Conservation (phyloP, 2,797 vertebrate species). For the Sebastiscus tertius region DNA sequence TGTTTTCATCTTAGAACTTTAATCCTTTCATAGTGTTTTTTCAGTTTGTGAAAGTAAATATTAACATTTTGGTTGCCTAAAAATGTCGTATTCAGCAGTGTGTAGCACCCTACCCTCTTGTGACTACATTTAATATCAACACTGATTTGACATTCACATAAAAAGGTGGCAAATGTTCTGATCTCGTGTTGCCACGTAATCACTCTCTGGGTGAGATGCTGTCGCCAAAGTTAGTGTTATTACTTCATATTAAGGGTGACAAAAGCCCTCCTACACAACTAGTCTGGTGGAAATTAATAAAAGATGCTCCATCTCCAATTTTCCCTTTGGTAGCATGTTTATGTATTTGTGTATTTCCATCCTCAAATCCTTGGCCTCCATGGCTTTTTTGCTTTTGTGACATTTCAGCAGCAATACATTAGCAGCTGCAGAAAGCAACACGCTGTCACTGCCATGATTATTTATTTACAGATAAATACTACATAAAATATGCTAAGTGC, state of each 20-base stretch:
- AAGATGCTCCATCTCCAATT: neutral
- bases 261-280: neutral
- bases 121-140: no score
- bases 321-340: neutral
- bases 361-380: neutral
- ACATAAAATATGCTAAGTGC: neutral
- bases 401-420: neutral
- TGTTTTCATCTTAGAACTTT: no score
- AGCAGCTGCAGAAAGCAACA: neutral
- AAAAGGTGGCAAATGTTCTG: no score
- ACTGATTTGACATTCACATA: no score
- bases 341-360: neutral
- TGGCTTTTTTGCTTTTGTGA: neutral
- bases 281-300: slow-evolving; percentile 12
- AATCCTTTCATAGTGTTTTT: no score
- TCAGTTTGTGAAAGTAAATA: no score
- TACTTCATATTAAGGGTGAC: slow-evolving; percentile 13
- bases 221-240: slow-evolving; percentile 4
- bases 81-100: no score
- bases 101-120: no score
- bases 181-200: neutral
- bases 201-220: neutral
- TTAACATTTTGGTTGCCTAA: no score
- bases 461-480: neutral
- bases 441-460: neutral